Evolutionary conservation across 2,888 invertebrate species (phyloP), one percentile per base, ranked within the genome.

Genomic region (Cordylochernes scorpioides): DNA sequence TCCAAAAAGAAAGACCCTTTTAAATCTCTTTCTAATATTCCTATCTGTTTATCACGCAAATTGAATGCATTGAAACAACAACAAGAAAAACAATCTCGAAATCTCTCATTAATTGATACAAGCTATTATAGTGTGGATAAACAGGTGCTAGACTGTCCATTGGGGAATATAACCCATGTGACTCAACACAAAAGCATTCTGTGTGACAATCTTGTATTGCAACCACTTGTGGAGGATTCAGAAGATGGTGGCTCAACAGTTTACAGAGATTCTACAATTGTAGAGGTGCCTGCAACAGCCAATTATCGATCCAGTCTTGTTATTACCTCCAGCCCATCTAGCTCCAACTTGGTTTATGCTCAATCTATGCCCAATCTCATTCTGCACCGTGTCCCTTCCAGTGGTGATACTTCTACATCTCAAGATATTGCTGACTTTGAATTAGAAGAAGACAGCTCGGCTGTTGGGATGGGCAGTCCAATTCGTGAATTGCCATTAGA

Each of bases 351-450:
- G 13, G 21, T 35, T 10, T 33, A 38, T 18, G 38, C 35, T 13
- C 40, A 40, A 32, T 40, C 40, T n/a, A 32, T 40, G 29, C 40
- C 40, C 27, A 40, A 40, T 26, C 30, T 40, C 12, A 39, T 21
- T 25, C 7, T 32, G 13, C 30, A 26, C 12, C 24, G 34, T 25
- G 32, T 31, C 10, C 40, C 40, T n/a, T 38, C 38, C 7, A 38
- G 38, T 22, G 41, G 40, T 9, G 36, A 41, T 16, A 39, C 41
- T 12, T 41, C 41, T 8, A 41, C 41, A 4, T 41, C 40, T 18
- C 38, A 40, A 28, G 41, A 40, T 29, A 34, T 41, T 29, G 36
- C 38, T 12, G 41, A 41, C 28, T 37, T 40, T 24, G 41, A 41
- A 17, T 32, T 41, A 6, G 41, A 41, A 12, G 40, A 40, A 7